These are phyloP conservation scores for Andrena praecox DNA, from an alignment of 2,888 invertebrate genomes.

Conservation along the genomic window DNA sequence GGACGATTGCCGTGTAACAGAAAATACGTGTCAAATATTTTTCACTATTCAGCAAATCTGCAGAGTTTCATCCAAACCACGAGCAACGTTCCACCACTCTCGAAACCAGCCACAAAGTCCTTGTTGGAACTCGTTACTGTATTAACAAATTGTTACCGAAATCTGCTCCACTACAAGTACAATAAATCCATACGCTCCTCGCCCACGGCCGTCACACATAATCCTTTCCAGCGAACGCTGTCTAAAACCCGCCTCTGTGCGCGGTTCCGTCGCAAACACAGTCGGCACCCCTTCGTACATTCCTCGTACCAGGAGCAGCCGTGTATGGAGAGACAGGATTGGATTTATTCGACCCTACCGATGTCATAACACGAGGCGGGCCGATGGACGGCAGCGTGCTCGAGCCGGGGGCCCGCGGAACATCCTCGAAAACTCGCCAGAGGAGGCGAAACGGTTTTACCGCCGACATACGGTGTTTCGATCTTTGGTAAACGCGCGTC, in stretches of 20 bases:
- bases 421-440: conserved; percentile 44
- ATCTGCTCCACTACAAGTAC: too few relatives aligned
- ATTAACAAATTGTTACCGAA: too few relatives aligned
- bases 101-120: too few relatives aligned
- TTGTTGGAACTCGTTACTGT: too few relatives aligned
- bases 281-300: not conserved
- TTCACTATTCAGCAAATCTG: too few relatives aligned
- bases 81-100: too few relatives aligned
- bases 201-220: too few relatives aligned
- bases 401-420: conserved; percentile 4
- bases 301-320: not conserved
- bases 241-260: not conserved
- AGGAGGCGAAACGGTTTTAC: conserved; percentile 49
- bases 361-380: conserved; percentile 34
- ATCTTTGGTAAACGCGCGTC: conserved; percentile 64
- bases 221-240: too few relatives aligned
- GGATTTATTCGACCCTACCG: conserved; percentile 9
- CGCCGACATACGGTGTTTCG: conserved; percentile 59
- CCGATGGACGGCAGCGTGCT: conserved; percentile 18
- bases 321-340: conserved; percentile 1
- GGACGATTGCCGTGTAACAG: too few relatives aligned
- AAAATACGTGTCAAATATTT: too few relatives aligned
- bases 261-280: not conserved
- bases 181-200: too few relatives aligned
- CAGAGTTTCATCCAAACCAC: too few relatives aligned